Percentiles rank a stretch among this genome's conserved stretches.
These are phyloP conservation scores for Lophotis ruficrista DNA, from an alignment of 2,113 vertebrate genomes.

Conservation along the genomic window DNA sequence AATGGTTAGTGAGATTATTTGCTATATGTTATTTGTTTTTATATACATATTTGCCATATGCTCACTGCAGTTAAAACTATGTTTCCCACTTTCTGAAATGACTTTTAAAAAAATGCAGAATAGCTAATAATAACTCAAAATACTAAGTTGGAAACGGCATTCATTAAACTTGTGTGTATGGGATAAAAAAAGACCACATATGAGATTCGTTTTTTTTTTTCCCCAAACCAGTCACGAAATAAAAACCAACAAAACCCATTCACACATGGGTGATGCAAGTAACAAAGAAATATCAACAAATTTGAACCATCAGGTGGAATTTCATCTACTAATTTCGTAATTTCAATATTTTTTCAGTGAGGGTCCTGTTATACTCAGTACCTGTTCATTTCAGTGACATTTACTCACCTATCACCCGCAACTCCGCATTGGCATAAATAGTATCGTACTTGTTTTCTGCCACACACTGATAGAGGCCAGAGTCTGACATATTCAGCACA, in stretches of 20 bases:
- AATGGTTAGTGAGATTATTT: background rate
- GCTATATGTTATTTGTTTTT: background rate
- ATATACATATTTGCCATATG: background rate
- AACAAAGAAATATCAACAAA: background rate
- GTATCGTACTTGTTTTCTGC: slow-evolving; percentile 84
- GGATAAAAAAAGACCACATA: background rate
- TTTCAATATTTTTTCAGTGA: background rate
- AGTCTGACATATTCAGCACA: slow-evolving; percentile 82
- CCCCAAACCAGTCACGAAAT: background rate
- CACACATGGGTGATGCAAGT: background rate
- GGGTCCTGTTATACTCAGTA: background rate
- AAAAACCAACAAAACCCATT: background rate
- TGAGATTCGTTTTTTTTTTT: background rate
- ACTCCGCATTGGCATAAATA: slow-evolving; percentile 86
- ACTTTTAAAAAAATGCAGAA: background rate
- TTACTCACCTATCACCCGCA: slow-evolving; percentile 89
- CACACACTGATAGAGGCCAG: slow-evolving; percentile 90
- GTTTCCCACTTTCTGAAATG: background rate
- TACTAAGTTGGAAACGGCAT: background rate
- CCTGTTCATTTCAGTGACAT: background rate
- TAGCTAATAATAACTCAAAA: background rate
- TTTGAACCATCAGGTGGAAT: background rate
- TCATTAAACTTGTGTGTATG: background rate
- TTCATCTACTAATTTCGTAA: background rate
- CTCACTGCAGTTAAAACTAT: background rate